A percentile compares a stretch with the other conserved stretches of the same genome.
Evolutionary conservation across 2,797 vertebrate species (phyloP).

Genomic region (Lepilemur septentrionalis): DNA sequence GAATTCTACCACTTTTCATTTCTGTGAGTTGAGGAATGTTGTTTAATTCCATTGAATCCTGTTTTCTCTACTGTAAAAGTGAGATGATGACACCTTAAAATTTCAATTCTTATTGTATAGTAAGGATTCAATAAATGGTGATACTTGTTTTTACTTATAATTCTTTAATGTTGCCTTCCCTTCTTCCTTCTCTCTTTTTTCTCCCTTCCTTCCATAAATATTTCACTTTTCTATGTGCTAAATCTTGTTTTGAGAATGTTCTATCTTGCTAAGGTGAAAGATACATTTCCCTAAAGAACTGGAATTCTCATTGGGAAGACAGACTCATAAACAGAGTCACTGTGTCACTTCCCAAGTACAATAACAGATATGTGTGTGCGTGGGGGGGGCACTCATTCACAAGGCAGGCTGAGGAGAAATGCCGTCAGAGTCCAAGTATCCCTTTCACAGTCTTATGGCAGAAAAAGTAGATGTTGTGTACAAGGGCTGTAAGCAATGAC

Average conservation of each 20-base stretch:
- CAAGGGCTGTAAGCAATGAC: rapidly evolving
- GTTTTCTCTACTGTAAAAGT: background rate
- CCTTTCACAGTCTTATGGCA: background rate
- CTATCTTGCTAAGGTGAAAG: background rate
- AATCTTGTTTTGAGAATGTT: background rate
- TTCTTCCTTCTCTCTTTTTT: background rate
- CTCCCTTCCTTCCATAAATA: background rate
- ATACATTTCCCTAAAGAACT: background rate
- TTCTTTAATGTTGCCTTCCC: background rate
- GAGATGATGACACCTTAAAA: background rate
- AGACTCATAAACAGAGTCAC: background rate
- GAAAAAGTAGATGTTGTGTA: background rate
- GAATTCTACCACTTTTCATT: background rate
- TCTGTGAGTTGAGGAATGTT: background rate
- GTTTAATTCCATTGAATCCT: background rate
- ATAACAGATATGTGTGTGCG: background rate
- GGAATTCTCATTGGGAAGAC: background rate
- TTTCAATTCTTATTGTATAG: background rate
- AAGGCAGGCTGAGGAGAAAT: background rate
- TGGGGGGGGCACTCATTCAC: background rate
- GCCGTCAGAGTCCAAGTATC: background rate
- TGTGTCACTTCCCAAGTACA: background rate
- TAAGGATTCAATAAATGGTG: background rate
- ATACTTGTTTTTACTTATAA: background rate
- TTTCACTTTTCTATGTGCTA: constrained; percentile 9